These are phyloP conservation scores for Donacobius atricapilla DNA, from an alignment of 2,113 vertebrate genomes.

Conservation along the genomic window DNA sequence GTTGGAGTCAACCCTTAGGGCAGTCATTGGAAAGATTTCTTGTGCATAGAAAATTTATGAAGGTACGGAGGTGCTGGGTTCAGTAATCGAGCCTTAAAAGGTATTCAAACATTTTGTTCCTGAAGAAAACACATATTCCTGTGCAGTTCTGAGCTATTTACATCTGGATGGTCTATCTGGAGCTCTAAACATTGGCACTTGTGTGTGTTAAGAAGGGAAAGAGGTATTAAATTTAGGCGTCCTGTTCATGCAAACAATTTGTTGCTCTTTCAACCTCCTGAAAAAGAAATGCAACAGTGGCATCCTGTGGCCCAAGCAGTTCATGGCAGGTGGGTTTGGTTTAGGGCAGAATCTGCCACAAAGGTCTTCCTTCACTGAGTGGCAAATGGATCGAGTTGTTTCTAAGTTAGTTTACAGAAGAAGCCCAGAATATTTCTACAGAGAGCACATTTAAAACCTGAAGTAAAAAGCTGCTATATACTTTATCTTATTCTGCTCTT, in stretches of 20 bases:
- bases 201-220: not conserved
- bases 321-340: slow-evolving; percentile 53
- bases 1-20: not conserved
- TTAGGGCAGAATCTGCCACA: not conserved
- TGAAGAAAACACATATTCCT: not conserved
- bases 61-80: not conserved
- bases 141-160: not conserved
- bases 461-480: not conserved
- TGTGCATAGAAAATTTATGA: slow-evolving; percentile 34
- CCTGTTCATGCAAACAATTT: not conserved
- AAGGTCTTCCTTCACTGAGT: fast-evolving
- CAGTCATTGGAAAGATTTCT: not conserved
- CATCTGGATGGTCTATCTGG: not conserved
- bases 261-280: not conserved
- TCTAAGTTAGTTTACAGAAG: not conserved
- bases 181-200: not conserved
- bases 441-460: not conserved
- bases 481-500: not conserved
- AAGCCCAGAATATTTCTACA: not conserved
- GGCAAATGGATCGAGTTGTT: not conserved
- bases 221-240: not conserved
- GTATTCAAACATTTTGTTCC: slow-evolving; percentile 3
- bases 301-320: slow-evolving; percentile 64
- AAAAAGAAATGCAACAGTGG: slow-evolving; percentile 66
- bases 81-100: slow-evolving; percentile 30